Evolutionary conservation across 2,888 invertebrate species (phyloP).

Genomic region (Spicauda simplicius): DNA sequence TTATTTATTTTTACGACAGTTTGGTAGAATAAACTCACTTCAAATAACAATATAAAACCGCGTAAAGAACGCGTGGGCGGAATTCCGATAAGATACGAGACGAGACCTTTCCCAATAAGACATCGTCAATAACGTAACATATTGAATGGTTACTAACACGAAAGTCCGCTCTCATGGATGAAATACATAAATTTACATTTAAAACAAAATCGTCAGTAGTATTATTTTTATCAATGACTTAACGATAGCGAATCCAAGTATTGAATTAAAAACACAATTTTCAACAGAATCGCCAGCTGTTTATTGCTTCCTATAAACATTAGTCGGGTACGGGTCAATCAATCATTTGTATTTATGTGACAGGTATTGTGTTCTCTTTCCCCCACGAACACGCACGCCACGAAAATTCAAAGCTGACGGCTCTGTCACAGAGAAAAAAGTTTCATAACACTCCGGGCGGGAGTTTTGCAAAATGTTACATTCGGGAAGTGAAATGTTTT

Average conservation of each 20-base stretch:
- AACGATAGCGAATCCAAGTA: conserved; percentile 12
- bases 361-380: conserved; percentile 70
- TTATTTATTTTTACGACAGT: conserved; percentile 46
- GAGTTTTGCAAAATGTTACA: conserved; percentile 25
- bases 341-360: conserved; percentile 81
- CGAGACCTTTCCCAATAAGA: conserved; percentile 30
- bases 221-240: conserved; percentile 19
- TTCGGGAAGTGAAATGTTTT: conserved; percentile 39
- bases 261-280: conserved; percentile 47
- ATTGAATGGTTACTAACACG: background rate
- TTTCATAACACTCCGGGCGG: conserved; percentile 33
- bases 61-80: conserved; percentile 23
- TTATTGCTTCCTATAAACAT: conserved; percentile 78
- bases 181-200: conserved; percentile 2
- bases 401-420: conserved; percentile 53
- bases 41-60: conserved; percentile 22
- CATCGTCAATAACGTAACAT: background rate
- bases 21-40: conserved; percentile 30
- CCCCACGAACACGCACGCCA: conserved; percentile 52
- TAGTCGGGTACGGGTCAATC: conserved; percentile 79
- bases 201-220: background rate
- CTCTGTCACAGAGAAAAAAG: conserved; percentile 57
- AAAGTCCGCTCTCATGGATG: background rate
- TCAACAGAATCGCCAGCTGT: conserved; percentile 71
- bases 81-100: conserved; percentile 28